These are phyloP conservation scores for Balaeniceps rex DNA, from an alignment of 2,113 vertebrate genomes.

Conservation along the genomic window DNA sequence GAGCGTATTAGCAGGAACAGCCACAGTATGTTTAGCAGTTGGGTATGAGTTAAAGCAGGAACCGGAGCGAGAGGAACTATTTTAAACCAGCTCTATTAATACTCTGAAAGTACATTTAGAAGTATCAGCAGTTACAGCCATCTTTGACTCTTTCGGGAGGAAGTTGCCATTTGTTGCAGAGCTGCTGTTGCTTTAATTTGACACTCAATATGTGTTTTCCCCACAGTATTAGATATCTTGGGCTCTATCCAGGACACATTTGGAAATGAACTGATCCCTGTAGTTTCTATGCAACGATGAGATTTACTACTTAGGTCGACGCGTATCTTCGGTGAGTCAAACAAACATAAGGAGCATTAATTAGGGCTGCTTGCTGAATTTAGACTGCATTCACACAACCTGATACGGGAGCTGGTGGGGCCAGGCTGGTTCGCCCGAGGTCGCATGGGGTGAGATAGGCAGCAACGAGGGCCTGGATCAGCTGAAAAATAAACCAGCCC, in stretches of 20 bases:
- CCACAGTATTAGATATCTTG: slow-evolving; percentile 42
- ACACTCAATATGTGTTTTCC: slow-evolving; percentile 61
- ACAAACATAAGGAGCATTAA: slow-evolving; percentile 5
- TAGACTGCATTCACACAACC: slow-evolving; percentile 30
- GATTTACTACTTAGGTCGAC: slow-evolving; percentile 24
- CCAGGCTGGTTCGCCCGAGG: not conserved
- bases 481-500: not conserved
- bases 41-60: slow-evolving; percentile 27
- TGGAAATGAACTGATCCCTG: slow-evolving; percentile 32
- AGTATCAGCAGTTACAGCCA: not conserved
- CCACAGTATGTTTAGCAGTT: not conserved
- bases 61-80: not conserved
- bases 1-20: not conserved
- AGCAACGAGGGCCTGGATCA: not conserved
- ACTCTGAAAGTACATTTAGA: slow-evolving; percentile 23
- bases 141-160: slow-evolving; percentile 41
- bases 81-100: slow-evolving; percentile 54
- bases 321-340: not conserved
- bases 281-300: slow-evolving; percentile 34
- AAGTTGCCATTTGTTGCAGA: slow-evolving; percentile 51
- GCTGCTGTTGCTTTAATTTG: slow-evolving; percentile 36
- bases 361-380: slow-evolving; percentile 45
- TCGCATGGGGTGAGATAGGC: not conserved
- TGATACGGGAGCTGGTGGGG: not conserved
- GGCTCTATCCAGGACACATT: slow-evolving; percentile 50